phyloP scores from a whole-genome alignment of 1,140 invertebrate genomes.

The Anthonomus grandis region DNA sequence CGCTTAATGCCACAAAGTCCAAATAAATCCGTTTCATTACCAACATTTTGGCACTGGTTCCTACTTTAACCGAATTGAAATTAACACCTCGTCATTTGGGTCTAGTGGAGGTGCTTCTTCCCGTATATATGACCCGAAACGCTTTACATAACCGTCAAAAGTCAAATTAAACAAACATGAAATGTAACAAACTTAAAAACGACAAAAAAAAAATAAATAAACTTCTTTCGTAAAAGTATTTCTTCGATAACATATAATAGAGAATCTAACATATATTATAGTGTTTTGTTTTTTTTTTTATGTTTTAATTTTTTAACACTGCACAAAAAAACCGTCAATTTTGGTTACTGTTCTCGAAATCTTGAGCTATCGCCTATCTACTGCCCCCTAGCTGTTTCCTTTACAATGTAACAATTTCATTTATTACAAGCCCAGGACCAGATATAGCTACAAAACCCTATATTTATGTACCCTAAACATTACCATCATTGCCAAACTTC shows the following conservation, averaged over 20 bases:
- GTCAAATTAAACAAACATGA: constrained; percentile 4
- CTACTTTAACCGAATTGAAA: background rate
- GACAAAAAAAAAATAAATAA: constrained; percentile 38
- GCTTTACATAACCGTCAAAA: background rate
- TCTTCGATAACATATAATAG: constrained; percentile 45
- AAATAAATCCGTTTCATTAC: constrained; percentile 4
- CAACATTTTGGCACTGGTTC: background rate
- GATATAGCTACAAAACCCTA: no score
- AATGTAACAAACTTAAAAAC: constrained; percentile 37
- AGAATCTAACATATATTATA: constrained; percentile 47
- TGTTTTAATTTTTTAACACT: constrained; percentile 45
- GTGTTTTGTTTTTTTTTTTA: constrained; percentile 32
- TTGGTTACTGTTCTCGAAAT: constrained; percentile 35
- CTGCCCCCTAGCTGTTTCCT: constrained; percentile 14
- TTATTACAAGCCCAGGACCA: no score
- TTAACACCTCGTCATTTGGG: background rate
- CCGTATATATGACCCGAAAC: constrained; percentile 29
- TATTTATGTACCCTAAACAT: no score
- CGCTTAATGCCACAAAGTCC: no score
- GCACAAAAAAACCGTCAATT: constrained; percentile 44
- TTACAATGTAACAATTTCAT: no score
- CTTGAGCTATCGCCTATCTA: constrained; percentile 29
- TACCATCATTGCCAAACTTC: no score
- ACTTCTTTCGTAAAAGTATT: constrained; percentile 33
- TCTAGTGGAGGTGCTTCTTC: no score